Base-by-base conservation (phyloP, 2,888 invertebrate genomes). In the Campopleginae sp. region DNA sequence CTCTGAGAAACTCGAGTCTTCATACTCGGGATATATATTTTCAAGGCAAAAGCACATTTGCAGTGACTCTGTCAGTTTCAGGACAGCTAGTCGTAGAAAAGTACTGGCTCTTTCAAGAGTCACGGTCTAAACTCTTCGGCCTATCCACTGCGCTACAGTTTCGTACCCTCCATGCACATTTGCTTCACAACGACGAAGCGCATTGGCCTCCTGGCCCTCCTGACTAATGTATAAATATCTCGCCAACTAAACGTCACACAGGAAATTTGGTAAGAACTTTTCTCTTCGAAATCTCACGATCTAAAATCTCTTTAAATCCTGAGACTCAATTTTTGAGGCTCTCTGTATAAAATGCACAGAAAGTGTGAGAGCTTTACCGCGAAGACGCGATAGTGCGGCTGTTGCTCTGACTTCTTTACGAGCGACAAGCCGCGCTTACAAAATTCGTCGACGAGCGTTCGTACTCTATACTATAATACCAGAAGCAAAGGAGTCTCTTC, bases 351-450 rank as follows among this genome's bases (percentile, higher is more conserved):
- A 58, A 27, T 58, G 54, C 54, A 27, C 12, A 23, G 14, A 58
- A 27, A 27, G 12, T 58, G 12, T 58, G 54, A 27, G 79, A 79
- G 63, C 58, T 33, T 44, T 27, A 42, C 42, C 70, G 66, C n/a
- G 31, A 54, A 79, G 48, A 68, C 61, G 58, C 61, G 58, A 58
- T 72, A 33, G 61, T 68, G 61, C 68, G 82, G 77, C 70, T 82
- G 61, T 71, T 82, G 61, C 79, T 61, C 74, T 61, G 74, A 68
- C 79, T 83, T 83, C 83, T 83, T 83, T 83, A 83, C 83, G 83
- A 83, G 83, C 83, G 66, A 83, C 83, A 79, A 75, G 74, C 79
- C 75, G 74, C 79, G 79, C 79, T 83, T 79, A 83, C 83, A 75
- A 83, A 79, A 83, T 83, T 82, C 79, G 78, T 77, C 74, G 83